These are phyloP conservation scores for Halictus ligatus DNA, from an alignment of 2,888 invertebrate species.

Conservation along the genomic window DNA sequence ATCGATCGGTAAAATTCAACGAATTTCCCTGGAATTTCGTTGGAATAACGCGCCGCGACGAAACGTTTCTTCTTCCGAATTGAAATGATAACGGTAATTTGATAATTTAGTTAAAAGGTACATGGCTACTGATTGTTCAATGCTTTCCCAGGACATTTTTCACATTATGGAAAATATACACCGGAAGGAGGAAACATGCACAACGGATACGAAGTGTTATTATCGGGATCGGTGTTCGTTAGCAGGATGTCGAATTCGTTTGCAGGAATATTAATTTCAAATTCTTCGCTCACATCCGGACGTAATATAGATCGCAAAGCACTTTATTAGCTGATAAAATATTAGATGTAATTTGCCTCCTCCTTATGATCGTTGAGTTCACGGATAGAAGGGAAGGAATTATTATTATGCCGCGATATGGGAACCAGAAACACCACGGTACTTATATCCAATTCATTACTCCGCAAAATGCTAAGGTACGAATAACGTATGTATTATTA, in stretches of 20 bases:
- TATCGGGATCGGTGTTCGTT: background rate
- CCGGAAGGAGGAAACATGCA: background rate
- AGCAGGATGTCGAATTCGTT: background rate
- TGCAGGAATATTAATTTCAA: background rate
- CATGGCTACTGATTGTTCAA: background rate
- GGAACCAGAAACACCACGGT: background rate
- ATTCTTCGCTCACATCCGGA: background rate
- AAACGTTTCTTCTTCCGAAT: background rate
- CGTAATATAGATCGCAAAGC: background rate
- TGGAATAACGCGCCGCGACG: background rate
- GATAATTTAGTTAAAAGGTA: background rate
- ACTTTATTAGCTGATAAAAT: slow-evolving; percentile 1
- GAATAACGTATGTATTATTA: background rate
- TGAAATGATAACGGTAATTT: background rate
- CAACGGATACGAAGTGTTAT: background rate
- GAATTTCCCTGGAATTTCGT: background rate
- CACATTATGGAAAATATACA: background rate
- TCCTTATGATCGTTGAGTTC: background rate
- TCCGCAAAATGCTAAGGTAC: background rate
- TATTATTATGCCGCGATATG: background rate
- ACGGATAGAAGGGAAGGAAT: background rate
- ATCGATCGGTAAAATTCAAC: slow-evolving; percentile 6
- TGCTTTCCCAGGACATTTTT: background rate
- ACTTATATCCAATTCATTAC: background rate
- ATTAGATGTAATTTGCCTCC: background rate